phyloP scores from a whole-genome alignment of 2,888 invertebrate genomes.

The Syrphus vitripennis region DNA sequence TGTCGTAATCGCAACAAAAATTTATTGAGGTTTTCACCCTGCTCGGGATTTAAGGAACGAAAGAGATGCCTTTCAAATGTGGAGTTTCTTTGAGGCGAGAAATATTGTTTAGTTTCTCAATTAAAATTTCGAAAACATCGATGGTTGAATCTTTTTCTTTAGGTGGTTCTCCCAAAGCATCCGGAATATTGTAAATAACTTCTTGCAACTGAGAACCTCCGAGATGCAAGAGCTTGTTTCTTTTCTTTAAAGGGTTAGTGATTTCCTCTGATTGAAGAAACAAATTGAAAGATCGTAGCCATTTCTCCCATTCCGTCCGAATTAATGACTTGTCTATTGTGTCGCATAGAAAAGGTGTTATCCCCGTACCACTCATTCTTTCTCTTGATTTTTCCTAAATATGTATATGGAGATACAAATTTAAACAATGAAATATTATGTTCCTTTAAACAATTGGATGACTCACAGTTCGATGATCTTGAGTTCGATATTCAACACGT shows the following conservation, averaged over 20 bases:
- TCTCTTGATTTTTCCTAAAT: too few relatives aligned
- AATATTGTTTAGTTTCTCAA: constrained; percentile 66
- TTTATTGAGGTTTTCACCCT: constrained; percentile 75
- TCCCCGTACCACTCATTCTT: not conserved
- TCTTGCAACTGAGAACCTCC: not conserved
- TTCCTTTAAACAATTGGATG: too few relatives aligned
- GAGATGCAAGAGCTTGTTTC: not conserved
- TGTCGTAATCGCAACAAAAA: constrained; percentile 73
- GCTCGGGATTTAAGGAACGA: constrained; percentile 73
- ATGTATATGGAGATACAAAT: too few relatives aligned
- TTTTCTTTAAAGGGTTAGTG: not conserved
- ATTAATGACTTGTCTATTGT: not conserved
- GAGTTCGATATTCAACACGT: too few relatives aligned
- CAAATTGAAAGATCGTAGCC: not conserved
- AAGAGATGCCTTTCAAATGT: constrained; percentile 75
- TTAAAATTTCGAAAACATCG: constrained; percentile 54
- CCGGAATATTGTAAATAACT: constrained; percentile 32
- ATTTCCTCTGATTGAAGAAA: not conserved
- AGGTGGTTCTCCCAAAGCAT: not conserved
- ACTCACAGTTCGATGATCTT: too few relatives aligned
- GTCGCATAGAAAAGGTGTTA: not conserved
- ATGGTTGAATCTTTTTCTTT: not conserved
- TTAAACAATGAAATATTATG: too few relatives aligned
- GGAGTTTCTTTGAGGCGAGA: constrained; percentile 70
- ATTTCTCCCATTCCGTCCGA: constrained; percentile 4